Evolutionary conservation across 30 jellyfish, hydroid and myxozoan species (phyloP), one percentile per base, ranked within the genome.

Genomic region (Cassiopea xamachana): DNA sequence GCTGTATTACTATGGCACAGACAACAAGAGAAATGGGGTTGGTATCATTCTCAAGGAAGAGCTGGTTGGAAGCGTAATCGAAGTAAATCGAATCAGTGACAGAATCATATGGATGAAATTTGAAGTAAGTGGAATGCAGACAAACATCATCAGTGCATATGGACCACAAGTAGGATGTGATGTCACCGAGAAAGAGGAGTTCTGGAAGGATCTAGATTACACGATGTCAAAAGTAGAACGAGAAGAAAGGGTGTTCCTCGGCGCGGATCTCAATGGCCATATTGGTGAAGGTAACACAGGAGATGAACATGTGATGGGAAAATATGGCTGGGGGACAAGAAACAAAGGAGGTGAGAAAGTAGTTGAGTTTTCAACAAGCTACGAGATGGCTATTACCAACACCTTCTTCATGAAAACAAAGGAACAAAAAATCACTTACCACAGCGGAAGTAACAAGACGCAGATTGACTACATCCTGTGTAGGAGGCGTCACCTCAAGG

Each of bases 91-190:
- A 48, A n/a, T 10, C n/a, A 7, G 77, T 19, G 87, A 48, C 39
- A 78, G 87, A 47, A 2, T 78, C 43, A 78, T 78, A 5, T 50
- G 87, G 73, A 2, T 78, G 76, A 78, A 44, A n/a, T 0, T 51
- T 48, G 74, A 78, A 2, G 12, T 78, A 7, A 76, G 74, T 17
- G 62, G 13, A 16, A 43, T 3, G 7, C 46, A 2, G 9, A 17
- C 14, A 5, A 78, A 78, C 76, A 48, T 78, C 3, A 47, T 78
- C 6, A 2, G 87, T 44, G 87, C 76, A 48, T 48, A 78, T 49
- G 87, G 77, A 8, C 87, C 87, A 10, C 87, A 78, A 44, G 74
- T 51, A 14, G 74, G 87, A n/a, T 78, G 74, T 47, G 7, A 10
- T 6, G 87, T 0, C 7, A 39, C 46, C 77, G 87, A 78, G 48